Evolutionary conservation across 1,140 invertebrate species (phyloP), one percentile per base, ranked within the genome.

Genomic region (Ceratitis capitata): DNA sequence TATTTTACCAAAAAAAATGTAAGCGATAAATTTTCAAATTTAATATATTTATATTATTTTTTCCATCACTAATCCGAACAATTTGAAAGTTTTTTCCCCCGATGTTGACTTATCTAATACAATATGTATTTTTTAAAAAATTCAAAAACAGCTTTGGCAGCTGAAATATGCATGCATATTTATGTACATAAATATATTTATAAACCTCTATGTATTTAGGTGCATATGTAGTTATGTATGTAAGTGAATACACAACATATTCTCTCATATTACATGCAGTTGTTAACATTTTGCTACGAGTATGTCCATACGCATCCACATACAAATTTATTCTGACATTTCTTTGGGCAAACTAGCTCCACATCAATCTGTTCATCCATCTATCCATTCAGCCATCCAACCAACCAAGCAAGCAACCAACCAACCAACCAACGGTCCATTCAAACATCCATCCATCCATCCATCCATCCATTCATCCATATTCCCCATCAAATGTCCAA

Each of bases 351-450:
- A 56, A 78, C 69, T 45, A 45, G 32, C 9, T 39, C 69, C 16
- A 78, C 69, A 78, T 78, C 69, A 78, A 78, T 47, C 42, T 45
- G 69, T 78, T 16, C 69, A 78, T 16, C 69, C 69, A 78, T n/a
- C n/a, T n/a, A n/a, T n/a, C n/a, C n/a, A n/a, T n/a, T n/a, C n/a
- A n/a, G n/a, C n/a, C n/a, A n/a, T n/a, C n/a, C n/a, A n/a, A n/a
- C n/a, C n/a, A n/a, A n/a, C n/a, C n/a, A n/a, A n/a, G n/a, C n/a
- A n/a, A n/a, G n/a, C n/a, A n/a, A n/a, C n/a, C n/a, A n/a, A n/a
- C n/a, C n/a, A n/a, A n/a, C n/a, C n/a, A n/a, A n/a, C n/a, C n/a
- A n/a, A n/a, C n/a, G n/a, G n/a, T n/a, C n/a, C n/a, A n/a, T n/a
- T n/a, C n/a, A n/a, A n/a, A n/a, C n/a, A n/a, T n/a, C n/a, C n/a